Conservation (phyloP, 2,113 vertebrate species). For the Dicerorhinus sumatrensis region DNA sequence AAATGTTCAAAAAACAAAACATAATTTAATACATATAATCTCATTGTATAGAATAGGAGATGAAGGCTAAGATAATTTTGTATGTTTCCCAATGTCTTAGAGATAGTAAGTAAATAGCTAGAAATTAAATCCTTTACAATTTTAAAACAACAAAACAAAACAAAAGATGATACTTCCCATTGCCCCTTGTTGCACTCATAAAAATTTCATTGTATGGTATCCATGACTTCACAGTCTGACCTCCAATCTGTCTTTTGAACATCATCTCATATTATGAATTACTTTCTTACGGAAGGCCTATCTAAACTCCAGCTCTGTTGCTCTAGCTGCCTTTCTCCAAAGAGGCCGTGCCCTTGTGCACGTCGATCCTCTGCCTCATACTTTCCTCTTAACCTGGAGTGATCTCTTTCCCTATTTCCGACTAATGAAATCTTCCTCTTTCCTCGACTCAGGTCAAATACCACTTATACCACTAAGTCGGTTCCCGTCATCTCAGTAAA, state of each 20-base stretch:
- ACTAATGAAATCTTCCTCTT: slow-evolving; percentile 47
- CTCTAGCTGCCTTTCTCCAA: background rate
- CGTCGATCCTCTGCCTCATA: background rate
- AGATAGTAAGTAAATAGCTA: background rate
- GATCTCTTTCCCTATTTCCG: background rate
- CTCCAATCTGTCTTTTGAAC: background rate
- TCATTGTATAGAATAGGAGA: background rate
- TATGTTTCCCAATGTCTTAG: background rate
- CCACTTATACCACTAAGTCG: slow-evolving; percentile 28
- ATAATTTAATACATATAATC: background rate
- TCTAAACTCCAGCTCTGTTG: background rate
- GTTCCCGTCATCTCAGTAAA: background rate
- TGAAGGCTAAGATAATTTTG: background rate
- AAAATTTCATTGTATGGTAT: background rate
- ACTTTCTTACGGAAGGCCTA: background rate
- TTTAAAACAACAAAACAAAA: background rate
- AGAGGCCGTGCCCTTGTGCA: background rate
- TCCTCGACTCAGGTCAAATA: background rate
- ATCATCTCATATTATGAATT: background rate
- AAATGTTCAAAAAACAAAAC: background rate
- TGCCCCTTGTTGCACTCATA: background rate
- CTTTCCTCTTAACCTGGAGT: background rate
- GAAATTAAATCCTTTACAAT: background rate
- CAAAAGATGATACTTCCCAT: background rate
- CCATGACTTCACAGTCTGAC: background rate